These are phyloP conservation scores for Spea bombifrons DNA, from an alignment of 2,113 vertebrate genomes.

Conservation along the genomic window DNA sequence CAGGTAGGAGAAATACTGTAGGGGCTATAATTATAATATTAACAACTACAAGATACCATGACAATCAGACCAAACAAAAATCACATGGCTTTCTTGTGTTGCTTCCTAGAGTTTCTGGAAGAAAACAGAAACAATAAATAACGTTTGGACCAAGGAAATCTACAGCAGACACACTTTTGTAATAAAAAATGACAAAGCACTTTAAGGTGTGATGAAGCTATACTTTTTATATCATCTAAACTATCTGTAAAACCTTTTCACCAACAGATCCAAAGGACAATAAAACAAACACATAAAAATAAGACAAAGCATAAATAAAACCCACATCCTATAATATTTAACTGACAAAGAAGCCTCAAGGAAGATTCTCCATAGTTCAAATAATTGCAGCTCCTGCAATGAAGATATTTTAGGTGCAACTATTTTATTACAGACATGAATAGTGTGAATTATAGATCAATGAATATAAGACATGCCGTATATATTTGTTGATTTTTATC, in stretches of 20 bases:
- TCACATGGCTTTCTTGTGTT: too few relatives aligned
- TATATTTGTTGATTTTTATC: neutral
- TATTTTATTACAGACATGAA: neutral
- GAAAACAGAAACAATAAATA: neutral
- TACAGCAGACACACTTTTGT: neutral
- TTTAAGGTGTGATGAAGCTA: conserved; percentile 3
- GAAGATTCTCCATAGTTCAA: neutral
- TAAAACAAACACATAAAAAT: conserved; percentile 4
- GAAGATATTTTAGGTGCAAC: neutral
- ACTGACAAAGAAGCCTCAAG: neutral
- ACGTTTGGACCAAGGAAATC: neutral
- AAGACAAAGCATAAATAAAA: neutral
- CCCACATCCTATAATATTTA: neutral
- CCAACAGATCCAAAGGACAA: neutral
- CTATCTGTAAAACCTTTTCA: neutral
- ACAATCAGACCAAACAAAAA: too few relatives aligned
- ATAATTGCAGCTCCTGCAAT: neutral
- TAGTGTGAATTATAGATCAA: neutral
- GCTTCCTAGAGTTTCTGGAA: too few relatives aligned
- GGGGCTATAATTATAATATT: too few relatives aligned
- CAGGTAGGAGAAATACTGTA: too few relatives aligned
- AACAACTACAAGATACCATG: too few relatives aligned
- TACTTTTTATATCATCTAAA: conserved; percentile 3
- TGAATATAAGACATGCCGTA: neutral
- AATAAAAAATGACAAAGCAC: conserved; percentile 1